Conservation (phyloP, 2,113 vertebrate genomes). For the Erythrocebus patas region DNA sequence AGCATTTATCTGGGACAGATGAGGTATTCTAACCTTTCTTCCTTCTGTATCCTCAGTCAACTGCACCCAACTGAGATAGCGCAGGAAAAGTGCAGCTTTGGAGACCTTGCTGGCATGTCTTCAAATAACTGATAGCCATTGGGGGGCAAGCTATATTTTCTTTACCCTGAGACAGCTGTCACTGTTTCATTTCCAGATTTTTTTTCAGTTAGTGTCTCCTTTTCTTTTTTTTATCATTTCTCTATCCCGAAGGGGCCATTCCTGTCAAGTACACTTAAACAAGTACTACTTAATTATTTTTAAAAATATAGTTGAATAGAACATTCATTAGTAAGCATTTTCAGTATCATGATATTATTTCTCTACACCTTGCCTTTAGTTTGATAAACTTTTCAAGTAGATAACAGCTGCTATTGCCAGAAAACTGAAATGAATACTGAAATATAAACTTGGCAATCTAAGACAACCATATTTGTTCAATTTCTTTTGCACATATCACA, state of each 20-base stretch:
- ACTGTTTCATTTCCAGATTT: background rate
- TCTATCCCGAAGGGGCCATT: background rate
- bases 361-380: background rate
- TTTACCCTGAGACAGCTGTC: background rate
- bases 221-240: background rate
- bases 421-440: background rate
- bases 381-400: background rate
- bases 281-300: background rate
- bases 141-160: background rate
- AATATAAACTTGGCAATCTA: background rate
- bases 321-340: background rate
- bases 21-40: background rate
- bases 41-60: background rate
- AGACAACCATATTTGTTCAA: background rate
- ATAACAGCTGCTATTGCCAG: background rate
- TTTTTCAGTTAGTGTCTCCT: background rate
- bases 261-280: background rate
- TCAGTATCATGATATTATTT: background rate
- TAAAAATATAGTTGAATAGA: background rate
- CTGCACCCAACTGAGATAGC: background rate
- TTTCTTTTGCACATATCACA: background rate
- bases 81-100: background rate
- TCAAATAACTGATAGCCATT: background rate
- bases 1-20: background rate
- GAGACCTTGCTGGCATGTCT: background rate